Conservation (phyloP, 2,797 vertebrate species). For the Labeo calbasu region DNA sequence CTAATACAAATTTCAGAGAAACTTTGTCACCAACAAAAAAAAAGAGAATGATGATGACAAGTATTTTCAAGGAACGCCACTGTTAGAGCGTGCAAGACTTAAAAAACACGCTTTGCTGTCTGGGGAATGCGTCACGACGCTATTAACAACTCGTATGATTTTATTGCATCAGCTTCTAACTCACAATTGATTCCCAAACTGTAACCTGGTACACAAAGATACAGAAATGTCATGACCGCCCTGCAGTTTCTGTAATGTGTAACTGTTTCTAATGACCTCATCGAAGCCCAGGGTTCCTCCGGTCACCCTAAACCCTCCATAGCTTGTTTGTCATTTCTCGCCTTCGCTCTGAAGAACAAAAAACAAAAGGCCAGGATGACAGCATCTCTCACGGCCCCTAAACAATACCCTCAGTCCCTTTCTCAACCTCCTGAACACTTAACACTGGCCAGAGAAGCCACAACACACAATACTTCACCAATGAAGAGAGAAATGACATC, state of each 20-base stretch:
- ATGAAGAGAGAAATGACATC: slow-evolving; percentile 67
- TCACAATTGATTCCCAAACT: slow-evolving; percentile 12
- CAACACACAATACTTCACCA: slow-evolving; percentile 61
- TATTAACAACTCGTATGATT: slow-evolving; percentile 39
- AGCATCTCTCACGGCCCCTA: slow-evolving; percentile 21
- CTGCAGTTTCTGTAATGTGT: slow-evolving; percentile 14
- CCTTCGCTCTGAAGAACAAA: background rate
- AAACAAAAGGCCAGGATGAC: slow-evolving; percentile 38
- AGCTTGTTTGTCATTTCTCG: slow-evolving; percentile 56
- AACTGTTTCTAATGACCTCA: slow-evolving; percentile 21
- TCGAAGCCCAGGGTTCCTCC: slow-evolving; percentile 41
- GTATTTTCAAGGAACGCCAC: background rate
- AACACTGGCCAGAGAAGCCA: slow-evolving; percentile 56
- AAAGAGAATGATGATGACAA: slow-evolving; percentile 29
- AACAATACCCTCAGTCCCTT: slow-evolving; percentile 44
- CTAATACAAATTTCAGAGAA: slow-evolving; percentile 70
- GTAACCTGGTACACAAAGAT: background rate
- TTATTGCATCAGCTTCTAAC: slow-evolving; percentile 44
- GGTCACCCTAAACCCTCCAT: slow-evolving; percentile 63
- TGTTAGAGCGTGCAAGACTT: background rate
- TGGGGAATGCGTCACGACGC: slow-evolving; percentile 28
- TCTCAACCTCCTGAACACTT: slow-evolving; percentile 46
- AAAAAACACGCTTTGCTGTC: slow-evolving; percentile 2
- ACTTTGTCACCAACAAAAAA: slow-evolving; percentile 58
- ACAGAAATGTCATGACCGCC: slow-evolving; percentile 12